Percentiles rank a stretch among this genome's conserved stretches.
phyloP scores from a whole-genome alignment of 1,140 invertebrate genomes.

The Temnothorax nylanderi region DNA sequence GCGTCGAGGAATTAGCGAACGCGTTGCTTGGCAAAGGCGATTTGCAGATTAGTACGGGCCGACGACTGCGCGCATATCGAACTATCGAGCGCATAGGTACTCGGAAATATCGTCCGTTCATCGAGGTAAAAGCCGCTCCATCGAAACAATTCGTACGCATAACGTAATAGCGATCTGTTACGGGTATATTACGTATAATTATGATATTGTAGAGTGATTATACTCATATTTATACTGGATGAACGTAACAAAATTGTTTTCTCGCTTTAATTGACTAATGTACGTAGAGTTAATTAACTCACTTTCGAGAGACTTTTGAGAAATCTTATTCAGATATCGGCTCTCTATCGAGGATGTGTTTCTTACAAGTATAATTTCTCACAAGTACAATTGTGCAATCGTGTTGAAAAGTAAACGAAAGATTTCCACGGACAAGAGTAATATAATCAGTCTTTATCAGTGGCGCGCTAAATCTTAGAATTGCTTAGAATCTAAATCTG shows the following conservation, averaged over 20 bases:
- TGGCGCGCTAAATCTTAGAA: neutral
- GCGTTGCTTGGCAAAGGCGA: slow-evolving; percentile 41
- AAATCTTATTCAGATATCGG: neutral
- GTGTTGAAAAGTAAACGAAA: neutral
- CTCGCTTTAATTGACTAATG: neutral
- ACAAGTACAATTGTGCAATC: too few relatives aligned
- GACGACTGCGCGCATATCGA: slow-evolving; percentile 29
- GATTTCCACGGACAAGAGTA: neutral
- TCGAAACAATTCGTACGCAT: neutral
- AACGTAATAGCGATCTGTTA: neutral
- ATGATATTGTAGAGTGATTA: neutral
- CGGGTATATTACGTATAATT: neutral
- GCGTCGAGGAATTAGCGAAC: slow-evolving; percentile 42
- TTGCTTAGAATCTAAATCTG: neutral
- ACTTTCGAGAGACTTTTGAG: neutral
- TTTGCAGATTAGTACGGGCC: slow-evolving; percentile 43
- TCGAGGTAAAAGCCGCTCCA: neutral
- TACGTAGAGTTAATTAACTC: neutral
- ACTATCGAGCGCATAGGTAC: neutral
- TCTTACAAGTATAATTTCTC: neutral
- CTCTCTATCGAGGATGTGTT: neutral
- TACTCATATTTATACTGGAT: neutral
- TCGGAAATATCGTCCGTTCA: neutral
- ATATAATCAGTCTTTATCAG: slow-evolving; percentile 24
- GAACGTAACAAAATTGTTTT: neutral